Base-by-base conservation (phyloP, 2,888 invertebrate genomes). In the Lottia scabra region DNA sequence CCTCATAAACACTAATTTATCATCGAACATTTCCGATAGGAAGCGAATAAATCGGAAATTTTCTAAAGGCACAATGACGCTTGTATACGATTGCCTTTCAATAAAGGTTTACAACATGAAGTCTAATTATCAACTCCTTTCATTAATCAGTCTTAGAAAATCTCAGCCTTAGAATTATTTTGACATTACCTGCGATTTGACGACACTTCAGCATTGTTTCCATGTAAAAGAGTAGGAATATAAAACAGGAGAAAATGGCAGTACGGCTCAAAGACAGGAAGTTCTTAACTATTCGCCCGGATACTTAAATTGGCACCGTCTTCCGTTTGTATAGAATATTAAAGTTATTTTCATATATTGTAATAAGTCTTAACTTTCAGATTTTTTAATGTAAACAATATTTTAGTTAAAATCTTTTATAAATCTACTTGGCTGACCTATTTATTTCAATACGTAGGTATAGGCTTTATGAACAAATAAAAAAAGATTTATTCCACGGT, bases 1-100 rank as follows among this genome's bases (percentile, higher is more conserved):
- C 19, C 56, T 56, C 56, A 23, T 56, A 56, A 56, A 56, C 56
- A 56, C 56, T 56, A 56, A 56, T 56, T 56, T 56, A 56, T 56
- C 56, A 23, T 23, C 23, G 2, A 56, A 56, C 56, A 56, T 56
- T 56, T 56, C 56, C 56, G 56, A 56, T 23, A 56, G 56, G 56
- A 56, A 56, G 56, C 8, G 23, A 56, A 19, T 56, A 56, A 56
- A 23, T 56, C 56, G 56, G 23, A 19, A 23, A 56, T 23, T 56
- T 56, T 56, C 56, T 56, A 56, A 56, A 56, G 56, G 19, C 23
- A 56, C 56, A 56, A 56, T 56, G 56, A 23, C 23, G 56, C 23
- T 56, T 56, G 19, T 23, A 19, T 56, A 23, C 23, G 19, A 56
- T 56, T 23, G 56, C 56, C 56, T 56, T 56, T 56, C 56, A 56